These are phyloP conservation scores for Erythrocercus mccallii DNA, from an alignment of 2,113 vertebrate genomes.

Conservation along the genomic window DNA sequence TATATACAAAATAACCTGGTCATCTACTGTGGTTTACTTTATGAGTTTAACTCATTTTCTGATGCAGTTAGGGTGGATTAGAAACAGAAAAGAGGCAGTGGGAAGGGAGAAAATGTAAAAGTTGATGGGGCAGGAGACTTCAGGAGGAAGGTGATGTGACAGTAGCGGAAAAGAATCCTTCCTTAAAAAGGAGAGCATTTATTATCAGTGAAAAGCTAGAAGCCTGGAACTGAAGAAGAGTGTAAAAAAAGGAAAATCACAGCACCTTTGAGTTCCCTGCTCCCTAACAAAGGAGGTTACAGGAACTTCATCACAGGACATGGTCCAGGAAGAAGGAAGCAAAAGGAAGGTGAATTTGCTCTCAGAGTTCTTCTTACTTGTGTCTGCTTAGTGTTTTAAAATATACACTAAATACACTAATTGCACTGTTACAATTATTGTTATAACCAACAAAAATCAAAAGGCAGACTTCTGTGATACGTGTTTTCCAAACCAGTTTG, in stretches of 20 bases:
- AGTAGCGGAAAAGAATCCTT: neutral
- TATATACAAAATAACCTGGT: neutral
- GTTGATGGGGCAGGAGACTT: neutral
- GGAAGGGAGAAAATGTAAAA: neutral
- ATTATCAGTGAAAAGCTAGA: neutral
- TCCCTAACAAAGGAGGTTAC: neutral
- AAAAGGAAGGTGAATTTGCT: neutral
- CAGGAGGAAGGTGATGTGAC: neutral
- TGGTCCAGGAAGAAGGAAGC: neutral
- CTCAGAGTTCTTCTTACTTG: neutral
- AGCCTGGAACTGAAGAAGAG: neutral
- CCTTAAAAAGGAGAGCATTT: neutral
- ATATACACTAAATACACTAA: neutral
- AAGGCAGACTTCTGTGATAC: neutral
- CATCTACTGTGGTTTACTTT: neutral
- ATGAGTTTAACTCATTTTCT: neutral
- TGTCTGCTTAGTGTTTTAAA: neutral
- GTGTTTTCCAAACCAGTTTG: neutral
- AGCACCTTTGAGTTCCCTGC: neutral
- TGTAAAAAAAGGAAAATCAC: neutral
- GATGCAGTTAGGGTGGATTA: neutral
- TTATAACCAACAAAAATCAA: neutral
- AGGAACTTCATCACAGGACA: neutral
- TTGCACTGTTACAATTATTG: neutral
- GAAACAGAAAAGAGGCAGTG: neutral